These are phyloP conservation scores for Bibio marci DNA, from an alignment of 2,888 invertebrate species.

Conservation along the genomic window DNA sequence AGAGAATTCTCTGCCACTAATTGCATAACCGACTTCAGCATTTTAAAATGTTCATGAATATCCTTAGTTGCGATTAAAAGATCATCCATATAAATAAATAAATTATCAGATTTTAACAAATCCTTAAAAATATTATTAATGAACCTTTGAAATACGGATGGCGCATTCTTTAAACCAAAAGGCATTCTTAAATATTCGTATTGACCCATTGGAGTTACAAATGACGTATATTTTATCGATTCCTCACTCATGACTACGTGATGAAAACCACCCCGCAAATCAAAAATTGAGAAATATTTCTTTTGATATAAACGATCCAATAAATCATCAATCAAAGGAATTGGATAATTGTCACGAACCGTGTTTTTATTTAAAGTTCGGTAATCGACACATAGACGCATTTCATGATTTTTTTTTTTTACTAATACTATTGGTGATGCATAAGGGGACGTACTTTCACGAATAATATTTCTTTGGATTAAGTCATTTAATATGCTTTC, in stretches of 20 bases:
- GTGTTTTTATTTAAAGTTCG: slow-evolving; percentile 10
- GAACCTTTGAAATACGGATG: slow-evolving; percentile 12
- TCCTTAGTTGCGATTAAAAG: background rate
- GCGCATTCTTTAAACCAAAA: slow-evolving; percentile 10
- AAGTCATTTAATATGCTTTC: no score
- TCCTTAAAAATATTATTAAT: slow-evolving; percentile 10
- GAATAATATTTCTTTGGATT: no score
- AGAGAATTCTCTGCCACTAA: slow-evolving; percentile 1
- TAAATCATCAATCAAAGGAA: slow-evolving; percentile 10
- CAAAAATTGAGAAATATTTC: slow-evolving; percentile 12
- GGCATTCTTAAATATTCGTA: slow-evolving; percentile 11
- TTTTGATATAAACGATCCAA: slow-evolving; percentile 9
- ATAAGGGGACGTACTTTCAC: no score
- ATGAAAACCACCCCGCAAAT: slow-evolving; percentile 13
- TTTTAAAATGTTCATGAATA: background rate
- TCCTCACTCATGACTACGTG: slow-evolving; percentile 11
- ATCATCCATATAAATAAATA: background rate
- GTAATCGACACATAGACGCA: slow-evolving; percentile 12
- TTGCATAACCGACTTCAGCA: background rate
- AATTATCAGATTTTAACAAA: slow-evolving; percentile 8
- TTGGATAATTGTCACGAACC: slow-evolving; percentile 11
- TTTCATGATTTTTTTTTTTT: slow-evolving; percentile 10
- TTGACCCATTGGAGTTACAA: slow-evolving; percentile 14
- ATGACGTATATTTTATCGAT: slow-evolving; percentile 12
- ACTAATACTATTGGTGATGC: no score